phyloP scores from a whole-genome alignment of 2,797 vertebrate genomes.

The Acropternis orthonyx region DNA sequence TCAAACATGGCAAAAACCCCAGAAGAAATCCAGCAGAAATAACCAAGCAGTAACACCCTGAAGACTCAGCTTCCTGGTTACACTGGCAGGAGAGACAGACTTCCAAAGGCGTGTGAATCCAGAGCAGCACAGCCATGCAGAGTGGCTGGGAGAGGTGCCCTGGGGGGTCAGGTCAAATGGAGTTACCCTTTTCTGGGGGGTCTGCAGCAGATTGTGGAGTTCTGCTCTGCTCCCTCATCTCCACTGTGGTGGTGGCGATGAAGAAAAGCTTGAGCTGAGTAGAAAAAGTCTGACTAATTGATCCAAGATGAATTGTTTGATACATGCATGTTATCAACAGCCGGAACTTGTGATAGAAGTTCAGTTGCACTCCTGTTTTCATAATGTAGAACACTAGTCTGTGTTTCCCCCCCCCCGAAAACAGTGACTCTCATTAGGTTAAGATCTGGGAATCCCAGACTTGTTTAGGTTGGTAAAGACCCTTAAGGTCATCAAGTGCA shows the following conservation, averaged over 20 bases:
- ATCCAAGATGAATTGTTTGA: background rate
- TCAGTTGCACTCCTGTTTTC: background rate
- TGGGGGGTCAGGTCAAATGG: too few species aligned
- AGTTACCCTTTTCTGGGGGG: background rate
- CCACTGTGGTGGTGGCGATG: too few species aligned
- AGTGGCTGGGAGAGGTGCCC: too few species aligned
- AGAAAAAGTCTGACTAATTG: background rate
- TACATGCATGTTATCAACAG: rapidly evolving
- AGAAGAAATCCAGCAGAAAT: background rate
- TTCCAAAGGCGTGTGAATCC: background rate
- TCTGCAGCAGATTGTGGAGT: background rate
- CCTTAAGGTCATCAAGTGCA: background rate
- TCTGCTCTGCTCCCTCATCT: background rate
- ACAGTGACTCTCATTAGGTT: background rate
- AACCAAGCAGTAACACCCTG: background rate
- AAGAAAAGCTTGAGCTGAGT: background rate
- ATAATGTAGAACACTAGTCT: background rate
- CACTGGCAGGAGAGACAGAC: background rate
- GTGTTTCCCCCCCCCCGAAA: background rate
- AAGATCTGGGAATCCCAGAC: background rate
- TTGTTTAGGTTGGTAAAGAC: rapidly evolving
- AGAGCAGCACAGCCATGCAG: background rate
- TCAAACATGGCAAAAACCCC: background rate
- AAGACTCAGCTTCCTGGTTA: background rate
- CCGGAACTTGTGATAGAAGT: background rate